These are phyloP conservation scores for Paramormyrops kingsleyae DNA, from an alignment of 2,113 vertebrate genomes.

Conservation along the genomic window DNA sequence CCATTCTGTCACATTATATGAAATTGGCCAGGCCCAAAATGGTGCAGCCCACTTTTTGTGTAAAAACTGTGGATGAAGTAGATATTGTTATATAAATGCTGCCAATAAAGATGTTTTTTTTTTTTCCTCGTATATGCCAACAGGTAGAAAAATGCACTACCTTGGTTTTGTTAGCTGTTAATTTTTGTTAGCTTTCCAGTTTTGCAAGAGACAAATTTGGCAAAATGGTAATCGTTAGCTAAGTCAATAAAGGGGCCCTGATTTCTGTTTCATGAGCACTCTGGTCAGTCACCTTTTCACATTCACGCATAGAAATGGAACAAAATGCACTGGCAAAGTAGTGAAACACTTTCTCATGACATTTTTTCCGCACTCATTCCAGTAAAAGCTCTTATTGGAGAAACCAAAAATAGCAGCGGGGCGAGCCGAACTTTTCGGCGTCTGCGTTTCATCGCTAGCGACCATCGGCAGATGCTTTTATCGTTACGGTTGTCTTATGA, in stretches of 20 bases:
- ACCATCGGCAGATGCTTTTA: constrained; percentile 34
- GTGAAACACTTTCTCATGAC: constrained; percentile 26
- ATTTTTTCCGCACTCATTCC: constrained; percentile 47
- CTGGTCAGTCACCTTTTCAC: neutral
- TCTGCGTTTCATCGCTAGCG: constrained; percentile 23
- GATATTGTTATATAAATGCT: neutral
- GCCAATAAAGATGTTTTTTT: neutral
- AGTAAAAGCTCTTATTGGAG: constrained; percentile 35
- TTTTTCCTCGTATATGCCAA: neutral
- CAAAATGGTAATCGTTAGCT: neutral
- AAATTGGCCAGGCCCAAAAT: neutral
- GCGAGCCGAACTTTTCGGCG: constrained; percentile 43
- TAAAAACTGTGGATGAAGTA: neutral
- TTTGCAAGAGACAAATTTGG: neutral
- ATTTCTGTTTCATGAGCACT: neutral
- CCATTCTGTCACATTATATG: neutral
- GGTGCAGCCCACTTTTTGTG: neutral
- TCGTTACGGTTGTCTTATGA: constrained; percentile 34
- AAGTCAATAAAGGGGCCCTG: neutral
- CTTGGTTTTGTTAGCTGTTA: neutral
- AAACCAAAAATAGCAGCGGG: constrained; percentile 43
- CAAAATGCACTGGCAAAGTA: constrained; percentile 41
- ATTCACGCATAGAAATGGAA: constrained; percentile 27
- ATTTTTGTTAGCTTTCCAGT: neutral
- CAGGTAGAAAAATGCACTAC: neutral